Base-by-base conservation (phyloP, 2,888 invertebrate genomes). In the Pasiphila rectangulata region DNA sequence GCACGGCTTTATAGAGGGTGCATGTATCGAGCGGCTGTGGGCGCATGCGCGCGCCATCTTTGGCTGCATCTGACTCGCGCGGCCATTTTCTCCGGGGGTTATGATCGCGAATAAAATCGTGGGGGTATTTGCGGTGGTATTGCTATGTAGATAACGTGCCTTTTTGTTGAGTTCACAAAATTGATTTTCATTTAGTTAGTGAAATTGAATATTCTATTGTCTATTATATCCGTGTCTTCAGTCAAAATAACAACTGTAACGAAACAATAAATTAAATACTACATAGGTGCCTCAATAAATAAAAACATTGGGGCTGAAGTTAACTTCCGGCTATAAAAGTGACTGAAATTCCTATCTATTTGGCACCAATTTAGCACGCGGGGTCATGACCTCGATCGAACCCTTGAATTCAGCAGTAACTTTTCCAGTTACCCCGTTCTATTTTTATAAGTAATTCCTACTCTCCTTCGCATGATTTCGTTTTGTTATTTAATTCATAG, bases 41-140 rank as follows among this genome's bases (percentile, higher is more conserved):
- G 69, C 87, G 89, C 89, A 86, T 83, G 88, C 87, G 87, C 71
- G 70, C 70, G 72, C 71, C 80, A 75, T 78, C 76, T 76, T 74
- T 72, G 72, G 72, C 76, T 82, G 82, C 85, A 83, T 80, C 78
- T 62, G 50, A 57, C 48, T 42, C 55, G 63, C 64, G 61, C 76
- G 66, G 79, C 84, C 84, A 82, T 83, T 83, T 83, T 80, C 78
- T 74, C 74, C 59, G 58, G 69, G 80, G 75, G 67, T 69, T 72
- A 61, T 62, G 63, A 42, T 45, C 61, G 63, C 66, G 56, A 66
- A 65, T 66, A 64, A 65, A 64, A 62, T 59, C 55, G 56, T 53
- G 58, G 44, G 49, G 51, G 40, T 51, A 45, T 47, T 57, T 48
- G 52, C 32, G 25, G 15, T 52, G 51, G 50, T 57, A 51, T 47